Percentiles rank a stretch among this genome's conserved stretches.
These are phyloP conservation scores for Creontiades dilutus DNA, from an alignment of 2,888 invertebrate genomes.

Conservation along the genomic window DNA sequence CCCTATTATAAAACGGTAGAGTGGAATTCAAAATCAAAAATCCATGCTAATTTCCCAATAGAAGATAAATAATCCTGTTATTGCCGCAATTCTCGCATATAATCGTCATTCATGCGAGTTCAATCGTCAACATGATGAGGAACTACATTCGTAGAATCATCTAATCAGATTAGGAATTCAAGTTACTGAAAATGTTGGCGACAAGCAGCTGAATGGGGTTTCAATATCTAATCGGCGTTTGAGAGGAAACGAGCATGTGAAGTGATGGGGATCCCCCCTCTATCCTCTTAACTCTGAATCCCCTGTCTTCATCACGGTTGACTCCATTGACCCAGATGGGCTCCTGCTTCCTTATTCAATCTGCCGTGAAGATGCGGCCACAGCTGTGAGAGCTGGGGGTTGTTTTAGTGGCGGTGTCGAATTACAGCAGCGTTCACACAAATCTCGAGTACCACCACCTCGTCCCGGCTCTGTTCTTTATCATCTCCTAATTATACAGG, in stretches of 20 bases:
- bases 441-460: background rate
- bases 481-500: background rate
- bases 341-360: background rate
- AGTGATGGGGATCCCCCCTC: background rate
- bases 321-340: conserved; percentile 39
- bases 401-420: background rate
- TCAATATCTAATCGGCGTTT: background rate
- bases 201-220: too few species aligned
- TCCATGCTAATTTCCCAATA: too few species aligned
- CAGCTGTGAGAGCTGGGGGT: background rate
- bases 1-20: too few species aligned
- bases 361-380: background rate
- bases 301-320: background rate
- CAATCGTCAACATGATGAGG: too few species aligned
- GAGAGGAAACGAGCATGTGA: background rate
- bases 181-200: too few species aligned
- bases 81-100: too few species aligned
- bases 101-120: too few species aligned
- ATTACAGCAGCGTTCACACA: background rate
- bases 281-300: background rate
- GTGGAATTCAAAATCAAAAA: too few species aligned
- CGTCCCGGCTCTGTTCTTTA: background rate
- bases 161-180: too few species aligned
- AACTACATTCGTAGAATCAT: too few species aligned
- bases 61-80: too few species aligned